phyloP scores from a whole-genome alignment of 2,888 invertebrate genomes.

The Subacronicta megacephala region DNA sequence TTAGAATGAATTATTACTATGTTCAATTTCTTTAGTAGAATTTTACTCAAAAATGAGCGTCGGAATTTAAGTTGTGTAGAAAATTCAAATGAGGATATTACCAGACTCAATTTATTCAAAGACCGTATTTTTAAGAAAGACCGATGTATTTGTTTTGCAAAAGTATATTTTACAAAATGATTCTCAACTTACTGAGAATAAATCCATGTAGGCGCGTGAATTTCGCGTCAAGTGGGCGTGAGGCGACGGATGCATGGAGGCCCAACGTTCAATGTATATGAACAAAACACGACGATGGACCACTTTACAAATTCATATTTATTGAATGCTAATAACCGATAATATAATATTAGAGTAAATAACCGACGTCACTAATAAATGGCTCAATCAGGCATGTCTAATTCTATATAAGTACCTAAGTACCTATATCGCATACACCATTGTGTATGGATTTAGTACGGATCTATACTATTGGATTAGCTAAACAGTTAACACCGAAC shows the following conservation, averaged over 20 bases:
- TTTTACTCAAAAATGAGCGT: neutral
- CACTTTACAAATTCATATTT: slow-evolving; percentile 37
- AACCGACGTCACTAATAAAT: slow-evolving; percentile 14
- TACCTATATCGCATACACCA: no score
- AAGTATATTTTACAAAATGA: slow-evolving; percentile 39
- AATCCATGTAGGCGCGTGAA: slow-evolving; percentile 47
- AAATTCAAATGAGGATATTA: neutral
- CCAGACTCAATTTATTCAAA: neutral
- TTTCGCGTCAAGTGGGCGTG: slow-evolving; percentile 47
- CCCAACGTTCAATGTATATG: slow-evolving; percentile 43
- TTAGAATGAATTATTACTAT: no score
- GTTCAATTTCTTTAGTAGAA: no score
- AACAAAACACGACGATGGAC: slow-evolving; percentile 47
- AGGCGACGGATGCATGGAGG: slow-evolving; percentile 28
- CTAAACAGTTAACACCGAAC: slow-evolving; percentile 1
- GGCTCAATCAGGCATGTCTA: slow-evolving; percentile 8
- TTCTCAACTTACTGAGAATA: slow-evolving; percentile 46
- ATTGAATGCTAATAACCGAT: slow-evolving; percentile 25
- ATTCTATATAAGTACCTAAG: neutral
- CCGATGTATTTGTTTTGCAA: slow-evolving; percentile 24
- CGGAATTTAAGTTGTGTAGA: slow-evolving; percentile 8
- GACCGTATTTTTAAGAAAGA: slow-evolving; percentile 13
- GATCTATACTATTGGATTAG: slow-evolving; percentile 1
- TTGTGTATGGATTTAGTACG: neutral
- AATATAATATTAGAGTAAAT: no score